Base-by-base conservation (phyloP, 92 coral and sea anemone species). In the Epizoanthus rinbou region DNA sequence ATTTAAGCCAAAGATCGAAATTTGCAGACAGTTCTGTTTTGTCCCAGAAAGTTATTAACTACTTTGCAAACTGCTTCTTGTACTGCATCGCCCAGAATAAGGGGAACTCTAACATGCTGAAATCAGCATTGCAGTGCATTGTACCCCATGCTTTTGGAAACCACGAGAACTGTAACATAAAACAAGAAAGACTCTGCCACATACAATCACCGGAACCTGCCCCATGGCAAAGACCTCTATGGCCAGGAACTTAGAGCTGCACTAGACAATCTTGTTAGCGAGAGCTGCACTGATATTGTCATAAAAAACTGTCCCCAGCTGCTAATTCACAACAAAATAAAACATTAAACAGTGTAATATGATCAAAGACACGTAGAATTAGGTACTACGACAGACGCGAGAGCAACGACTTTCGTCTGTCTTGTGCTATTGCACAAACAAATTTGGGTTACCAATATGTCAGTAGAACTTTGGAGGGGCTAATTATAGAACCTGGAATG, bases 241-340 rank as follows among this genome's bases (percentile, higher is more conserved):
- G 91, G 93, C 3, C 68, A 84, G 9, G 69, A 80, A n/a, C 76
- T 90, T 13, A 64, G 57, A 74, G 35, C 17, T 22, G 84, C 84
- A 6, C 88, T 90, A 1, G 63, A 52, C 13, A 58, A 72, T 52
- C 21, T 78, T 0, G 63, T 87, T 64, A 67, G 65, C 53, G 90
- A 87, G 25, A 70, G 84, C 69, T 50, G 69, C 50, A 69, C 88
- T 21, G 86, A 90, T 25, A 81, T 71, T 52, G 90, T 87, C 3
- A 84, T 74, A 23, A 68, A 87, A 86, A 87, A 59, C 64, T 87
- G 11, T 85, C 90, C 39, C 86, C 90, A 16, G 59, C 59, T 19
- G 81, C 89, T 8, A 90, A 86, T 63, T 90, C 88, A 3, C 91
- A 90, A 33, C 5, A 87, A 59, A 90, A 84, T 67, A 89, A 84